Evolutionary conservation across 2,888 invertebrate species (phyloP).

Genomic region (Mactromeris polynyma): DNA sequence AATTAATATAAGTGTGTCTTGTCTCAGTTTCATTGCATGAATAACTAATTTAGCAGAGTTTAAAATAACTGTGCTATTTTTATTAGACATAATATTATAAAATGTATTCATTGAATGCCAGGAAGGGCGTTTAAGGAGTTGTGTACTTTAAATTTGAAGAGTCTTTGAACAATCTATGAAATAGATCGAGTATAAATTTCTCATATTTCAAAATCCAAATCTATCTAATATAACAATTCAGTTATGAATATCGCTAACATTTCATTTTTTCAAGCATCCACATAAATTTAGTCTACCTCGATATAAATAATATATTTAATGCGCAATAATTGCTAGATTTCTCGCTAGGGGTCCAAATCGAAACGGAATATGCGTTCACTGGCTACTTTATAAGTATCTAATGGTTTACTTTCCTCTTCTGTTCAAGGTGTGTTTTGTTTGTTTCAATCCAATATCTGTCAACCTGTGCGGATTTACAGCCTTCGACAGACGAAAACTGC

Average conservation of each 20-base stretch:
- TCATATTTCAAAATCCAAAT: not conserved
- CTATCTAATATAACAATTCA: not conserved
- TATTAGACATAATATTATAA: too few relatives aligned
- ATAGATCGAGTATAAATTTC: not conserved
- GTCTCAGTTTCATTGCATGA: too few relatives aligned
- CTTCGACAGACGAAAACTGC: not conserved
- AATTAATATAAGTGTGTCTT: too few relatives aligned
- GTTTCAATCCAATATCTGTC: slow-evolving; percentile 3
- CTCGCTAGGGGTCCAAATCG: not conserved
- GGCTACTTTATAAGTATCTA: not conserved
- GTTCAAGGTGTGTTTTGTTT: not conserved
- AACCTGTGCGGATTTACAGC: not conserved
- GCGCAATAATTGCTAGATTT: not conserved
- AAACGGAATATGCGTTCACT: not conserved
- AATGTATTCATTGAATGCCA: not conserved
- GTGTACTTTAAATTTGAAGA: slow-evolving; percentile 2
- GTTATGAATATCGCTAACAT: not conserved
- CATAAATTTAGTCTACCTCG: not conserved
- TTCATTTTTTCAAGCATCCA: not conserved
- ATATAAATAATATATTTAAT: not conserved
- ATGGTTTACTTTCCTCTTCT: not conserved
- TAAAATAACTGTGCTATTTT: too few relatives aligned
- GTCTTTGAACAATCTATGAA: not conserved
- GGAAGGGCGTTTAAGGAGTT: too few relatives aligned
- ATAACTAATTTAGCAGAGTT: too few relatives aligned